Percentiles rank a stretch among this genome's conserved stretches.
Evolutionary conservation across 2,113 vertebrate genomes (phyloP).

Genomic region (Oryzias javanicus): DNA sequence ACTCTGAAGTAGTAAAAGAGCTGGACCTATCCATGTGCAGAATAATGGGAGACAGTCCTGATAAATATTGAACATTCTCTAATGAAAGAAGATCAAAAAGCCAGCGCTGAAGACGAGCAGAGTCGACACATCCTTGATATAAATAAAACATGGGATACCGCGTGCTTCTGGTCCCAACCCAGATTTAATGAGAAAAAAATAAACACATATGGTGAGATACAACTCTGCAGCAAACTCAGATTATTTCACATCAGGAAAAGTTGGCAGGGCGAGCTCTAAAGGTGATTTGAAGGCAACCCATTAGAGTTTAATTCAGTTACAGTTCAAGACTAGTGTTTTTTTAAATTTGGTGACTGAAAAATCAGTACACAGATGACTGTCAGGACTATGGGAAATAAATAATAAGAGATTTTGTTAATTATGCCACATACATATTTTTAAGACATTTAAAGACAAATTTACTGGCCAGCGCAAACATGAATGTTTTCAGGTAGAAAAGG

Average conservation of each 20-base stretch:
- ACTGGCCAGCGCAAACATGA: no score
- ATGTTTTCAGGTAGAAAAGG: no score
- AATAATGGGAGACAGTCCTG: constrained; percentile 65
- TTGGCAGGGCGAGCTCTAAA: constrained; percentile 29
- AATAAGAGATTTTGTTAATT: no score
- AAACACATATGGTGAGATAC: constrained; percentile 65
- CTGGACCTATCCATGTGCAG: constrained; percentile 50
- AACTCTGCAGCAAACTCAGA: constrained; percentile 31
- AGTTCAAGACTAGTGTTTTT: not conserved
- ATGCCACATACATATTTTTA: no score
- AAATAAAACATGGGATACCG: constrained; percentile 73
- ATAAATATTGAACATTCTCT: constrained; percentile 77
- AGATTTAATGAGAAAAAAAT: constrained; percentile 70
- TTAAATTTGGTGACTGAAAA: constrained; percentile 9
- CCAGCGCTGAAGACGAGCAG: constrained; percentile 60
- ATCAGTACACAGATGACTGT: constrained; percentile 19
- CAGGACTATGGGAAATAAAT: not conserved
- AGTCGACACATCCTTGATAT: constrained; percentile 64
- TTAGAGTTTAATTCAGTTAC: constrained; percentile 35
- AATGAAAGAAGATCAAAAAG: constrained; percentile 79
- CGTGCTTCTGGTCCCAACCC: constrained; percentile 61
- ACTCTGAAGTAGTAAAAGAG: constrained; percentile 41
- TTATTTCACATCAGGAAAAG: constrained; percentile 40
- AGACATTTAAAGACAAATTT: no score
- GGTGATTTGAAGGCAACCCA: constrained; percentile 34